These are phyloP conservation scores for Pteruthius melanotis DNA, from an alignment of 2,113 vertebrate genomes.

Conservation along the genomic window DNA sequence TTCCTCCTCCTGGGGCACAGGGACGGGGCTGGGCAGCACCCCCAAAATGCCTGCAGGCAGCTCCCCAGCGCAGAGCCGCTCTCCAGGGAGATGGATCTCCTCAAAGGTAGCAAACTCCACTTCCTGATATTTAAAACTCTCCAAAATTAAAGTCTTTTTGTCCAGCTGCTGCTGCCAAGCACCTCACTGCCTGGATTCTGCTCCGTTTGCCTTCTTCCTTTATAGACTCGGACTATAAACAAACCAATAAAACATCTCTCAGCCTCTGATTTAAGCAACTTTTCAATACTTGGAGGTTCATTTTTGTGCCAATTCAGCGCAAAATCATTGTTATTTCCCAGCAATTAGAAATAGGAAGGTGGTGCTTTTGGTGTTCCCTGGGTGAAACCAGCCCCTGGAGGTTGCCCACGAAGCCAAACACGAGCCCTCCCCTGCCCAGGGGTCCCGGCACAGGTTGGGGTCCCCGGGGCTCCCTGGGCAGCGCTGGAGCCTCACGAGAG, in stretches of 20 bases:
- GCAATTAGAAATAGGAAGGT: neutral
- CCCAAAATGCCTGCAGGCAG: neutral
- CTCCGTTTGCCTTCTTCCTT: neutral
- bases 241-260: neutral
- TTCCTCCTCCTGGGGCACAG: fast-evolving
- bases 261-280: neutral
- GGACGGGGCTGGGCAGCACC: neutral
- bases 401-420: fast-evolving
- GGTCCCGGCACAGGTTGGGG: fast-evolving
- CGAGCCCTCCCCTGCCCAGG: fast-evolving
- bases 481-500: fast-evolving
- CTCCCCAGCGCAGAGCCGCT: no score
- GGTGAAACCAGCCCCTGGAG: fast-evolving
- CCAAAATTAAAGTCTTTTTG: fast-evolving
- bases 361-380: neutral
- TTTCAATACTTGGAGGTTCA: neutral
- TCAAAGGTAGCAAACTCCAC: neutral
- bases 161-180: neutral
- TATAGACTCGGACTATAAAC: fast-evolving
- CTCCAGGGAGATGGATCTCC: neutral
- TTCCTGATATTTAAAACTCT: neutral
- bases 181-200: neutral
- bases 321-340: neutral
- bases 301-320: neutral
- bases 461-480: neutral